Conservation (phyloP, 2,797 vertebrate genomes). For the Menidia menidia region DNA sequence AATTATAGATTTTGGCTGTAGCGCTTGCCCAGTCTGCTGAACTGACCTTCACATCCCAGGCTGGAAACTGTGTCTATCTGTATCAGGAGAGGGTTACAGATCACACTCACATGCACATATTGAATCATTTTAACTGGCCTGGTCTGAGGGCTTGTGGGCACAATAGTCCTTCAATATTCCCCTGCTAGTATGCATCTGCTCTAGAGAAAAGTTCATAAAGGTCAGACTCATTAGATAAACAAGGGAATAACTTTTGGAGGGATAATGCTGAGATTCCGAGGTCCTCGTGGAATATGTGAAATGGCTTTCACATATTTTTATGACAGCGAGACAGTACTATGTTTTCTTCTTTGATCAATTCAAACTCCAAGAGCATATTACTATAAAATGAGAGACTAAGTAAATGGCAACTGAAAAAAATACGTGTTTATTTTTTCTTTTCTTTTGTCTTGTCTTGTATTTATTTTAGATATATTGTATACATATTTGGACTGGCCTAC, state of each 20-base stretch:
- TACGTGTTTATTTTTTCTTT: too few relatives aligned
- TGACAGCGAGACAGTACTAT: too few relatives aligned
- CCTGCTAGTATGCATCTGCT: slow-evolving; percentile 3
- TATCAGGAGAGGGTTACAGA: slow-evolving; percentile 36
- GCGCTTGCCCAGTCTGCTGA: slow-evolving; percentile 5
- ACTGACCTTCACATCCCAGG: slow-evolving; percentile 37
- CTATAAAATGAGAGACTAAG: too few relatives aligned
- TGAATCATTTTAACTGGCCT: slow-evolving; percentile 10
- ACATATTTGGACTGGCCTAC: too few relatives aligned
- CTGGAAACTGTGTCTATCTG: slow-evolving; percentile 54
- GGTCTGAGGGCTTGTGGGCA: slow-evolving; percentile 13
- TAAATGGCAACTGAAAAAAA: background rate
- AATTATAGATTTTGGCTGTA: slow-evolving; percentile 20
- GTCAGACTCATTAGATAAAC: background rate
- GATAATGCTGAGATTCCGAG: too few relatives aligned
- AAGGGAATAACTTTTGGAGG: too few relatives aligned
- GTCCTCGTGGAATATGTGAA: too few relatives aligned
- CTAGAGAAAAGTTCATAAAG: slow-evolving; percentile 12
- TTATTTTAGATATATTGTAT: too few relatives aligned
- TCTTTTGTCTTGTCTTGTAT: too few relatives aligned
- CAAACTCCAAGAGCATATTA: too few relatives aligned
- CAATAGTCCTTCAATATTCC: slow-evolving; percentile 36
- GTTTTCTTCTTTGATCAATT: too few relatives aligned
- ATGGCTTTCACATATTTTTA: too few relatives aligned
- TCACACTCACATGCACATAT: slow-evolving; percentile 13